Conservation (phyloP, 1,140 invertebrate genomes). For the Oreohelix idahoensis region DNA sequence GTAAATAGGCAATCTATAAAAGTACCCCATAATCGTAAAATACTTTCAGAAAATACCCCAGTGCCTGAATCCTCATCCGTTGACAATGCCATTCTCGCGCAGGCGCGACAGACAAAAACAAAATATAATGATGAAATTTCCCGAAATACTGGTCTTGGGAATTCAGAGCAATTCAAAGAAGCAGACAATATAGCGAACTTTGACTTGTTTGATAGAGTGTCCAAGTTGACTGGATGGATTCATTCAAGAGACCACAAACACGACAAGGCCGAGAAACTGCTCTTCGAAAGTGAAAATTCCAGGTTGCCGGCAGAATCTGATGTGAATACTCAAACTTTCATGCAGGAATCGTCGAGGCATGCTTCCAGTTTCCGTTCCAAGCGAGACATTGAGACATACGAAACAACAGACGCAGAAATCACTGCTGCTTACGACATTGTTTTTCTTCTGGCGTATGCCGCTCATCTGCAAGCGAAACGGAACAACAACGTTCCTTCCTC, state of each 20-base stretch:
- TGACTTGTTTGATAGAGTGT: neutral
- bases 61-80: no score
- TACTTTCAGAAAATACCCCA: no score
- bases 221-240: neutral
- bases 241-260: neutral
- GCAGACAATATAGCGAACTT: neutral
- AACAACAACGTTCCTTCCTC: neutral
- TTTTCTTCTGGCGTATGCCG: neutral
- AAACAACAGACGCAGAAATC: neutral
- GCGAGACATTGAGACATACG: constrained; percentile 11
- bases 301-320: neutral
- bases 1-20: no score
- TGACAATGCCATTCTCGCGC: neutral
- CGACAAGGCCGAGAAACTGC: no score
- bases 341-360: neutral
- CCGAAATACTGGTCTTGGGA: no score
- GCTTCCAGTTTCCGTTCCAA: neutral
- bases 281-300: neutral
- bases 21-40: no score
- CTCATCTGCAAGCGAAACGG: neutral
- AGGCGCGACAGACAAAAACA: neutral
- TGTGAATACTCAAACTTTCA: no score
- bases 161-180: neutral
- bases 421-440: constrained; percentile 19
- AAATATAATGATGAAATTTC: neutral